Evolutionary conservation across 2,113 vertebrate species (phyloP).

Genomic region (Morone saxatilis): DNA sequence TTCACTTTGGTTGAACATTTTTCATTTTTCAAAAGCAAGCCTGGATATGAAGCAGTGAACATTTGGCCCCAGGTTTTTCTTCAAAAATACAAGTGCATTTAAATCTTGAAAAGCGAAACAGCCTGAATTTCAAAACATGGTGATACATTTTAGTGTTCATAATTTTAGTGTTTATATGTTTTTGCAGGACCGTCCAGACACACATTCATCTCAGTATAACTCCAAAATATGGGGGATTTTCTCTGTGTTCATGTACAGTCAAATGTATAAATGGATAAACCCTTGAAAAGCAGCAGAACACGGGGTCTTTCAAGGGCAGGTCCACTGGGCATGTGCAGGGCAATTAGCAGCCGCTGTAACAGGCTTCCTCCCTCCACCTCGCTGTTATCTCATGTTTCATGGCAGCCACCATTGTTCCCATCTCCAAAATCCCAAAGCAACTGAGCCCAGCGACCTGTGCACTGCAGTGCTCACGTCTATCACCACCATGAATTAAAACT

Average conservation of each 20-base stretch:
- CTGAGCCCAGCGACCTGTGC: slow-evolving; percentile 24
- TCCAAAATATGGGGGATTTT: background rate
- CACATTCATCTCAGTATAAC: background rate
- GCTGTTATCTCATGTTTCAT: slow-evolving; percentile 46
- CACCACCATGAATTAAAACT: slow-evolving; percentile 15
- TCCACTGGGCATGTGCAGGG: slow-evolving; percentile 29
- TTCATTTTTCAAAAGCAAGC: slow-evolving; percentile 35
- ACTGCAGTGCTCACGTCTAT: slow-evolving; percentile 16
- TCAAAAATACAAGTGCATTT: slow-evolving; percentile 18
- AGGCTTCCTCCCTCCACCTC: slow-evolving; percentile 2
- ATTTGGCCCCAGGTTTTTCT: slow-evolving; percentile 5
- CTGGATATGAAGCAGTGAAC: background rate
- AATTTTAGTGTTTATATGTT: background rate
- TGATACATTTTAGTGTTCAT: background rate
- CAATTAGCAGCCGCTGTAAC: slow-evolving; percentile 40
- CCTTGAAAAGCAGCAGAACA: slow-evolving; percentile 24
- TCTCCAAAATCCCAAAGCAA: slow-evolving; percentile 26
- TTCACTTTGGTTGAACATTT: slow-evolving; percentile 25
- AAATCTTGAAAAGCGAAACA: slow-evolving; percentile 14
- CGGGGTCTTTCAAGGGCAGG: slow-evolving; percentile 31
- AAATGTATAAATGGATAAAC: slow-evolving; percentile 27
- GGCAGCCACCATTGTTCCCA: slow-evolving; percentile 26
- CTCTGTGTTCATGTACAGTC: slow-evolving; percentile 1
- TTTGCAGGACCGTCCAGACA: background rate
- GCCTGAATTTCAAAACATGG: slow-evolving; percentile 2